Base-by-base conservation (phyloP, 2,113 vertebrate species). In the Saiga tatarica region DNA sequence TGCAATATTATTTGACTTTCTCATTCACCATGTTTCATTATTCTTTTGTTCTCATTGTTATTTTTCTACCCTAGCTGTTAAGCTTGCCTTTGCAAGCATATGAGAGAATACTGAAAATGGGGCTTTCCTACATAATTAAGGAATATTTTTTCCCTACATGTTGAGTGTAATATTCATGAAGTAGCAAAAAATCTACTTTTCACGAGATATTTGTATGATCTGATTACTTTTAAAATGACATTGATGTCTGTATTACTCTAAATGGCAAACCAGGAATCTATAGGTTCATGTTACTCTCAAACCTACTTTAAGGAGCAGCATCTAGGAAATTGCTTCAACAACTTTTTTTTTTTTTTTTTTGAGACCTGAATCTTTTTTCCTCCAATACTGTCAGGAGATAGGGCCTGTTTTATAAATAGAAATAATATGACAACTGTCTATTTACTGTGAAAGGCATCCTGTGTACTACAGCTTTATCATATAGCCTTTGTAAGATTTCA, bases 261-360 rank as follows among this genome's bases (percentile, higher is more conserved):
- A 96, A 78, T 42, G 7, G 2, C 7, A 60, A 71, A n/a, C 2
- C 2, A 64, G 28, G 5, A 84, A 33, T 82, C 50, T 9, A n/a
- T 7, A 57, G 78, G 28, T 74, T 89, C 25, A 12, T 36, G 7
- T 83, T 45, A 71, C 12, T 89, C 19, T 21, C 45, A 78, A 64
- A 55, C 17, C 8, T 19, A 83, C 36, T 76, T 81, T 83, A 60
- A 83, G 81, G 23, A 87, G 50, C 81, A 78, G 78, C 53, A 82
- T 78, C 28, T 71, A 79, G n/a, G 45, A 95, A 96, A 97, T 53
- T 97, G 60, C 25, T 96, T 91, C 62, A 86, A 45, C 5, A 62
- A 92, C 23, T 85, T 52, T 87, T 81, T 87, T 71, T 76, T 78
- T 52, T 52, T 52, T 45, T 45, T 62, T 25, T 33, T 52, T 2